Percentiles rank a stretch among this genome's conserved stretches.
Conservation (phyloP, 2,113 vertebrate genomes). For the Gambusia holbrooki region DNA sequence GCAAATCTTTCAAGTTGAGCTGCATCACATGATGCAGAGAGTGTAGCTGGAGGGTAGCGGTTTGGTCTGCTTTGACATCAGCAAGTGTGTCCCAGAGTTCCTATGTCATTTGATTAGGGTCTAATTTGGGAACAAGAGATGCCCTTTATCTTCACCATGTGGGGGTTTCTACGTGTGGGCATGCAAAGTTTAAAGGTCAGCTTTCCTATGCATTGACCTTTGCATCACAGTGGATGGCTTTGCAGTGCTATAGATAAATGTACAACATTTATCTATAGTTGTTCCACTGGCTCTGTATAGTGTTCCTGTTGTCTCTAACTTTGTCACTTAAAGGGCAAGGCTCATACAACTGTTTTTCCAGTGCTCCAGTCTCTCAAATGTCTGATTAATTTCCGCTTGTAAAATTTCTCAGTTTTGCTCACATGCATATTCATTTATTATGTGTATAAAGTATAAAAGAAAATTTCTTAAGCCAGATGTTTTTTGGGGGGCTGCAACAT, state of each 20-base stretch:
- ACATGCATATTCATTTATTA: neutral
- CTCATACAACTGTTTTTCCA: neutral
- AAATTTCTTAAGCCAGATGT: constrained; percentile 9
- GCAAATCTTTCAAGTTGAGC: constrained; percentile 44
- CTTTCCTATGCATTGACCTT: constrained; percentile 42
- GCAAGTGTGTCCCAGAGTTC: constrained; percentile 62
- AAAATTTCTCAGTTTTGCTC: neutral
- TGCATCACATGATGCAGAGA: constrained; percentile 67
- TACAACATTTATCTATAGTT: constrained; percentile 13
- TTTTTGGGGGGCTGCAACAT: constrained; percentile 4
- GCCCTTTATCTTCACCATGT: constrained; percentile 52
- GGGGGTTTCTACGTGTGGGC: constrained; percentile 11
- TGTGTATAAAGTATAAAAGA: constrained; percentile 5
- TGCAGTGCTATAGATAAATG: constrained; percentile 24
- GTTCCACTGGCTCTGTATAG: neutral
- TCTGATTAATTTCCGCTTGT: neutral
- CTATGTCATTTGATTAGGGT: constrained; percentile 78
- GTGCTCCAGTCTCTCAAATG: neutral
- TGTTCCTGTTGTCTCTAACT: neutral
- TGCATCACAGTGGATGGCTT: constrained; percentile 22
- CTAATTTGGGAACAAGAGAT: constrained; percentile 73
- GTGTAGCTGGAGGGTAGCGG: constrained; percentile 51
- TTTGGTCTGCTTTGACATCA: constrained; percentile 65
- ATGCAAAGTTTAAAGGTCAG: constrained; percentile 18
- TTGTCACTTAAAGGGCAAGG: neutral